Evolutionary conservation across 30 jellyfish, hydroid and myxozoan species (phyloP).

Genomic region (Aurelia coerulea): DNA sequence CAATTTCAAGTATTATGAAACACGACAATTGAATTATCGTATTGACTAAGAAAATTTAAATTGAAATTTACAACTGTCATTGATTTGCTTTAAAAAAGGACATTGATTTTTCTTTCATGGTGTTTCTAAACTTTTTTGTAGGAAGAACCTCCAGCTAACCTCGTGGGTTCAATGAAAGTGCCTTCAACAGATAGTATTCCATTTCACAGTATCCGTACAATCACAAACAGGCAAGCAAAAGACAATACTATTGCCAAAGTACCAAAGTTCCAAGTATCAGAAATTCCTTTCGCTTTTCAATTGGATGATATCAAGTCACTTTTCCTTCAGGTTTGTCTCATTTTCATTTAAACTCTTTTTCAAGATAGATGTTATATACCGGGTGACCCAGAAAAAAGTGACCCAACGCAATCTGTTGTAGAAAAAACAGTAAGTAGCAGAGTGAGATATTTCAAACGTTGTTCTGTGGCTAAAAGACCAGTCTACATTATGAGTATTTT

Average conservation of each 20-base stretch:
- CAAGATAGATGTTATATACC: neutral
- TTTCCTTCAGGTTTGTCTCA: conserved; percentile 68
- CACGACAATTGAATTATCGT: too few relatives aligned
- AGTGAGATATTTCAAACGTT: too few relatives aligned
- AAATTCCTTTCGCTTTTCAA: conserved; percentile 87
- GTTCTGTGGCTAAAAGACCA: too few relatives aligned
- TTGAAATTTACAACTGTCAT: too few relatives aligned
- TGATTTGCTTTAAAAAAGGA: too few relatives aligned
- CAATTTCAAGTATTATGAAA: too few relatives aligned
- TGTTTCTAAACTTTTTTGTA: neutral
- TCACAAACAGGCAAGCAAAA: conserved; percentile 33
- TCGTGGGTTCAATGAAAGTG: conserved; percentile 70
- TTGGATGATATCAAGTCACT: conserved; percentile 83
- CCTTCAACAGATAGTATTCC: conserved; percentile 91
- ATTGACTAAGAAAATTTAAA: too few relatives aligned
- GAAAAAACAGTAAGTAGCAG: too few relatives aligned
- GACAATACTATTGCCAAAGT: conserved; percentile 36
- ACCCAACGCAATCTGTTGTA: too few relatives aligned
- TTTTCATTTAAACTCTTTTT: neutral
- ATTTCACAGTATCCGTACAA: conserved; percentile 65
- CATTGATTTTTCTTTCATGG: too few relatives aligned
- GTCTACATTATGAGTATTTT: too few relatives aligned
- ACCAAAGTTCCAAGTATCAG: conserved; percentile 55
- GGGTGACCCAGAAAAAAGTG: too few relatives aligned
- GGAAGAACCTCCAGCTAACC: conserved; percentile 88